Evolutionary conservation across 1,140 invertebrate genomes (phyloP), one percentile per base, ranked within the genome.

Genomic region (Drosophila ohnishii): DNA sequence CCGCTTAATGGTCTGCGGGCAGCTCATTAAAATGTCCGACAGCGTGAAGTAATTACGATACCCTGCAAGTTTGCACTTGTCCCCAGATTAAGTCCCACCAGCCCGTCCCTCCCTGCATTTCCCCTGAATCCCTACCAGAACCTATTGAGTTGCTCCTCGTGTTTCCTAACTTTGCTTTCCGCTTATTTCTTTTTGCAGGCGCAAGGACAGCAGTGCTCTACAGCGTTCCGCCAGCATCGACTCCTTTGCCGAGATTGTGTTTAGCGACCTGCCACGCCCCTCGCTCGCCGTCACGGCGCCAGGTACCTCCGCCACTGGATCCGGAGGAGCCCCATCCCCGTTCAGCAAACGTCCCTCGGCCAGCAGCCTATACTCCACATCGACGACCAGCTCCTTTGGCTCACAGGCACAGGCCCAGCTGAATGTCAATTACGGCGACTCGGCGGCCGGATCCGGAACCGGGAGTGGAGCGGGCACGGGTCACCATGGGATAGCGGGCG

Each of bases 181-280:
- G 39, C 48, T 42, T 55, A 40, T 57, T 70, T 25, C 14, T 51
- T 50, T 55, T 91, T 92, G n/a, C 91, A 94, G 94, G 60, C 92
- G 94, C 39, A 94, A 94, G 79, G 93, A 94, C 45, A 82, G 79
- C 90, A 82, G 91, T 79, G 92, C 92, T 8, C 92, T 96, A 2
- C 95, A 95, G n/a, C 93, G 96, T 4, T 96, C 96, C 47, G 95
- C 95, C 51, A 96, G 96, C 89, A 96, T 96, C 83, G 96, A 97
- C 92, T 94, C 94, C 0, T 93, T 95, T 92, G 95, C 95, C 28
- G 95, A 95, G 79, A 93, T 94, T 9, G 94, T 95, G 28, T 94
- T 93, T 92, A 91, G 92, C 73, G 84, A 91, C 59, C 57, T 80
- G 47, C 90, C 90, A 25, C 79, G 85, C 44, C 80, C 91, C 53